Conservation (phyloP, 2,888 invertebrate species). For the Ectropis crepuscularia region DNA sequence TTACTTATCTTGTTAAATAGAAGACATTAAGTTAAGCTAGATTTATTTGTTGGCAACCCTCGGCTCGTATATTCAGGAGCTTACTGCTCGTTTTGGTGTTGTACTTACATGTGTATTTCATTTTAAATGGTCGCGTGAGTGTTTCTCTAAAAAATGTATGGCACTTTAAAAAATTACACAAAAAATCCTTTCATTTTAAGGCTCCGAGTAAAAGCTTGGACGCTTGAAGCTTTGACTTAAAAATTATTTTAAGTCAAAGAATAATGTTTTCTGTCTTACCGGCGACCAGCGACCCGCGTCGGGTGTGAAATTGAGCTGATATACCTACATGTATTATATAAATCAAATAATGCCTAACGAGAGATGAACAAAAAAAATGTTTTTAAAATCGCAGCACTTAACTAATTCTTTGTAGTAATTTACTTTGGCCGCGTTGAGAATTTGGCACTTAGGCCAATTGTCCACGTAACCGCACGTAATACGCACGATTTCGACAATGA, state of each 20-base stretch:
- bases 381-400: no score
- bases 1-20: conserved; percentile 34
- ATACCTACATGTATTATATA: no score
- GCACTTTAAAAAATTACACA: conserved; percentile 15
- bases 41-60: conserved; percentile 36
- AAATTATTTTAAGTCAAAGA: not conserved
- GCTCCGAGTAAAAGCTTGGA: not conserved
- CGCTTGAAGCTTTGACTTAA: no score
- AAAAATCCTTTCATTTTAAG: conserved; percentile 13
- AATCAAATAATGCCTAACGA: no score
- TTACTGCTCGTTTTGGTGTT: conserved; percentile 23
- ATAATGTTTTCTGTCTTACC: not conserved
- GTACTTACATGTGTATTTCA: conserved; percentile 18
- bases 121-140: conserved; percentile 15
- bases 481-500: no score
- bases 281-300: no score
- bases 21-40: conserved; percentile 32
- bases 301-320: no score
- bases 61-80: conserved; percentile 24
- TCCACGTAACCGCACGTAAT: no score
- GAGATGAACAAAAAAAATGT: no score
- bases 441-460: no score
- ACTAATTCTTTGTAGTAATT: no score
- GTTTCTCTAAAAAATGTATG: conserved; percentile 1
- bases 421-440: no score